Conservation (phyloP, 2,113 vertebrate genomes). For the Misgurnus mizolepis region DNA sequence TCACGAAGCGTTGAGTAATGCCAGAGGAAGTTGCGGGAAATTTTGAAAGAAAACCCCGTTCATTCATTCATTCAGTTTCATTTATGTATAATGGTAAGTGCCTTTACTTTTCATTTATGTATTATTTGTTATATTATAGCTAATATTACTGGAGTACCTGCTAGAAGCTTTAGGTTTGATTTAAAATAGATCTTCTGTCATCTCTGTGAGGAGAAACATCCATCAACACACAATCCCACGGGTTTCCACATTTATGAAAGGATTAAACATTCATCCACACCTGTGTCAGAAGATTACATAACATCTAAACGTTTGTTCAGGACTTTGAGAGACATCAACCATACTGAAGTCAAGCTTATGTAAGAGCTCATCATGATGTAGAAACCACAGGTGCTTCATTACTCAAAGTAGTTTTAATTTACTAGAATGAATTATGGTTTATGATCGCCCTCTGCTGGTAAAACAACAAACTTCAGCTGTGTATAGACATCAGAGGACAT, state of each 20-base stretch:
- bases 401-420: too few species aligned
- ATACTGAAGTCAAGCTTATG: conserved; percentile 6
- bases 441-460: too few species aligned
- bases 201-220: background rate
- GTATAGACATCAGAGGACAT: background rate
- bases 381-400: background rate
- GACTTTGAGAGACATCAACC: background rate
- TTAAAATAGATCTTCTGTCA: too few species aligned
- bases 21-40: conserved; percentile 60
- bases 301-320: background rate
- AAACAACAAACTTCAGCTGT: background rate
- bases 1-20: background rate
- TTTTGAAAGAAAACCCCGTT: conserved; percentile 49
- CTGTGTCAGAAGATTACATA: background rate
- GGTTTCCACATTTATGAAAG: background rate
- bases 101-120: background rate
- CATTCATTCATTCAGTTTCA: background rate
- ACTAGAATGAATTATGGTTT: too few species aligned
- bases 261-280: conserved; percentile 15
- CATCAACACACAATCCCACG: background rate
- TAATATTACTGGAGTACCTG: too few species aligned
- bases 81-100: too few species aligned
- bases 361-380: conserved; percentile 1
- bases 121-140: too few species aligned
- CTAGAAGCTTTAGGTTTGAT: too few species aligned